Conservation (phyloP, 2,888 invertebrate species). For the Drosophila mayaguana region DNA sequence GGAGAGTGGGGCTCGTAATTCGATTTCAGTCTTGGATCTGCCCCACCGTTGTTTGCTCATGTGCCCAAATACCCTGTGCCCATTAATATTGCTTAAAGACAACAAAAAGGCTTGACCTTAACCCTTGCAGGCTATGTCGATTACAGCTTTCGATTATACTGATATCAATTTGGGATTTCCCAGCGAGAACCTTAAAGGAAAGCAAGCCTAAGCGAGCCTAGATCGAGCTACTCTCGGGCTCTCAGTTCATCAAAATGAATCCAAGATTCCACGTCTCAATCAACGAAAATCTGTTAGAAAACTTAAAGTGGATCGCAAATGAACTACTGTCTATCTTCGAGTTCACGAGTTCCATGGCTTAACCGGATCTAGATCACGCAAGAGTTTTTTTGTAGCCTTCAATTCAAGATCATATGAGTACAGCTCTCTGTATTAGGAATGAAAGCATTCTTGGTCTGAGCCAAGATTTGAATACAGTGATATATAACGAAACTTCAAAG, state of each 20-base stretch:
- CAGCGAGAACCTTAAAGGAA: neutral
- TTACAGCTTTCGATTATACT: neutral
- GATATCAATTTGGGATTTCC: neutral
- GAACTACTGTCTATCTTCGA: no score
- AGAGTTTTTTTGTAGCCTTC: no score
- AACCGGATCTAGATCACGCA: no score
- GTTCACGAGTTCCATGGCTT: no score
- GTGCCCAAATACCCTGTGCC: constrained; percentile 12
- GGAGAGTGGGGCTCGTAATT: constrained; percentile 48
- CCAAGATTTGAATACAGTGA: no score
- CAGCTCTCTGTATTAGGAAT: no score
- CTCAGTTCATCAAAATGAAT: no score
- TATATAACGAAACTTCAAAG: no score
- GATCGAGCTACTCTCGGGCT: neutral
- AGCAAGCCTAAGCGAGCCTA: neutral
- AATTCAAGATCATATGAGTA: no score
- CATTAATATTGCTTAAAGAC: neutral
- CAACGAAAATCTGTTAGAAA: no score
- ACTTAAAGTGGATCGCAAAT: neutral
- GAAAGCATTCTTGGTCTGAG: no score
- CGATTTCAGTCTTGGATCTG: constrained; percentile 54
- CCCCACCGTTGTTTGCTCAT: constrained; percentile 4
- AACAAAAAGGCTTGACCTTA: neutral
- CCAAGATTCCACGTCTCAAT: no score
- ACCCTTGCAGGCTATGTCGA: neutral